Evolutionary conservation across 2,888 invertebrate species (phyloP), one percentile per base, ranked within the genome.

Genomic region (Drosophila tanythrix): DNA sequence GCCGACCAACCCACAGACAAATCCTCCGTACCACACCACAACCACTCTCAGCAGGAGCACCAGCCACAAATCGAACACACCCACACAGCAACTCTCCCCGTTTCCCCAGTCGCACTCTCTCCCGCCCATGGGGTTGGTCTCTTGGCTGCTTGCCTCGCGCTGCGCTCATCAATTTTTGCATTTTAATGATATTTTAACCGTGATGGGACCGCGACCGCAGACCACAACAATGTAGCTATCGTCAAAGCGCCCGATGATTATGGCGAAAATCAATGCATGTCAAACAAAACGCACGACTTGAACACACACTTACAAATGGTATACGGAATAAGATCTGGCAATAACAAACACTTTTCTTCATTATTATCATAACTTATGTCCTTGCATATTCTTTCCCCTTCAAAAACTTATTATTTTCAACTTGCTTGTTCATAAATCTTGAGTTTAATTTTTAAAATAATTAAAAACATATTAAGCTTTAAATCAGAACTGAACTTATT

Each of bases 161-260:
- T 51, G 56, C 53, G 70, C 70, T 79, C 89, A 86, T 88, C 76
- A 83, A 86, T 85, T 85, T 85, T 81, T 86, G 89, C 81, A 85
- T 88, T 86, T 88, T 88, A 85, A 88, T 88, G 87, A 85, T 85
- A 79, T 88, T 85, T 81, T 81, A 88, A 70, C 79, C 83, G 70
- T 79, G 71, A 62, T 76, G 71, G 63, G 70, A 74, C 70, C 81
- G 68, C 61, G 60, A 68, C 52, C 69, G 36, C 55, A 38, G 53
- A 29, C 62, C 36, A 27, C 15, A 46, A 46, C 46, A 38, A 62
- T 58, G 53, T 48, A 40, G 29, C 70, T 57, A 31, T 33, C 48
- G 52, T 27, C 46, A 27, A 31, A 50, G 50, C 38, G 27, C 58
- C 50, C 21, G 33, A 48, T 66, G 57, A 67, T 70, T 40, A 70